Percentiles rank a stretch among this genome's conserved stretches.
These are phyloP conservation scores for Macrotis lagotis DNA, from an alignment of 2,113 vertebrate species.

Conservation along the genomic window DNA sequence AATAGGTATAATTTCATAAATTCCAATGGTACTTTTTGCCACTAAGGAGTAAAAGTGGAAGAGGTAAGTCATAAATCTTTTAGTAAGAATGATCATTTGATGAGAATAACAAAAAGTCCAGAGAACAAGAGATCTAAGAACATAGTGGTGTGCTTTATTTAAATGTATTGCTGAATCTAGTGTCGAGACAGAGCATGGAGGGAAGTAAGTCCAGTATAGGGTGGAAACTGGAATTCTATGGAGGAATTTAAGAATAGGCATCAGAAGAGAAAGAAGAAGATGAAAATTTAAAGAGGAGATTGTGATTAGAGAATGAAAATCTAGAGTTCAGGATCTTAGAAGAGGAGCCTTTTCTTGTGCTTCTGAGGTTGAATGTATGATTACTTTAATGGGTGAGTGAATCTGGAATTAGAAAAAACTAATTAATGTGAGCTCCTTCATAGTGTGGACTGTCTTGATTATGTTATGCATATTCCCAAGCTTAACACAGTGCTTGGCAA, in stretches of 20 bases:
- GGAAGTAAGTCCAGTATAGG: neutral
- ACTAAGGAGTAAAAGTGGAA: neutral
- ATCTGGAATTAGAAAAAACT: neutral
- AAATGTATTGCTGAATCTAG: neutral
- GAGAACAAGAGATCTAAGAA: neutral
- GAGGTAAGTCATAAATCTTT: neutral
- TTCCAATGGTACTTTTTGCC: neutral
- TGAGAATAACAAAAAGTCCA: neutral
- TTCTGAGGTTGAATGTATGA: neutral
- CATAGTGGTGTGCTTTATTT: neutral
- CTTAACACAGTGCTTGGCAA: neutral
- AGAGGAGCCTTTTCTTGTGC: neutral
- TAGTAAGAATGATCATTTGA: neutral
- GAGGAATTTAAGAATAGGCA: neutral
- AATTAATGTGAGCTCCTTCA: neutral
- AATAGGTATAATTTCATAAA: neutral
- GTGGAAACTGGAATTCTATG: neutral
- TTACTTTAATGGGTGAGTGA: neutral
- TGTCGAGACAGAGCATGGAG: neutral
- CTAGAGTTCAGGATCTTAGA: neutral
- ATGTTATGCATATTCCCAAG: neutral
- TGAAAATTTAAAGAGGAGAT: neutral
- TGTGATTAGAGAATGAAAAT: neutral
- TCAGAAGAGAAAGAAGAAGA: neutral
- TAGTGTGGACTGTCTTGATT: neutral